Conservation (phyloP, 1,140 invertebrate species). For the Apis cerana region DNA sequence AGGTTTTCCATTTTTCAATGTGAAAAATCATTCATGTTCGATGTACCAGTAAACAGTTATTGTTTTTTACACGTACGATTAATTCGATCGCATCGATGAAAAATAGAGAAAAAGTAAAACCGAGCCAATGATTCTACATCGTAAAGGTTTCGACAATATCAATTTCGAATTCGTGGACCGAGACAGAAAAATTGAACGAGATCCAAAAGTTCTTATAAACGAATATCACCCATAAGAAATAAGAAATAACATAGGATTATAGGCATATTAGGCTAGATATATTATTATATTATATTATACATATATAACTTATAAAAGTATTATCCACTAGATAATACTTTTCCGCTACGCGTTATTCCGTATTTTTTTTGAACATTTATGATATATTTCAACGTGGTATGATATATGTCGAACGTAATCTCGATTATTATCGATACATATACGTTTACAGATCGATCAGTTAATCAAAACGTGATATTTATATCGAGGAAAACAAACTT, state of each 20-base stretch:
- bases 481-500: no score
- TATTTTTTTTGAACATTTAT: slow-evolving; percentile 33
- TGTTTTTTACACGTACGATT: slow-evolving; percentile 60
- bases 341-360: slow-evolving; percentile 35
- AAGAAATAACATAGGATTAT: slow-evolving; percentile 70
- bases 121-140: slow-evolving; percentile 48
- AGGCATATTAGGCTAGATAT: no score
- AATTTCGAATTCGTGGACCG: slow-evolving; percentile 5
- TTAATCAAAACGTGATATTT: no score
- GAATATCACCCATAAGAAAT: slow-evolving; percentile 68
- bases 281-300: no score
- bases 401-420: background rate
- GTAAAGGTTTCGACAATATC: slow-evolving; percentile 13
- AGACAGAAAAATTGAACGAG: slow-evolving; percentile 69
- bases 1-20: slow-evolving; percentile 46
- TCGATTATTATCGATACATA: no score
- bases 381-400: background rate
- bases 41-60: slow-evolving; percentile 60
- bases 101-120: slow-evolving; percentile 68
- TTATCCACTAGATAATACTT: slow-evolving; percentile 45
- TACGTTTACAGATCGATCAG: background rate
- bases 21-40: slow-evolving; percentile 38
- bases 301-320: no score
- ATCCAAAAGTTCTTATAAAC: slow-evolving; percentile 72
- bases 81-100: slow-evolving; percentile 71